Evolutionary conservation across 2,888 invertebrate species (phyloP), one percentile per base, ranked within the genome.

Genomic region (Drosophila vallismaia): DNA sequence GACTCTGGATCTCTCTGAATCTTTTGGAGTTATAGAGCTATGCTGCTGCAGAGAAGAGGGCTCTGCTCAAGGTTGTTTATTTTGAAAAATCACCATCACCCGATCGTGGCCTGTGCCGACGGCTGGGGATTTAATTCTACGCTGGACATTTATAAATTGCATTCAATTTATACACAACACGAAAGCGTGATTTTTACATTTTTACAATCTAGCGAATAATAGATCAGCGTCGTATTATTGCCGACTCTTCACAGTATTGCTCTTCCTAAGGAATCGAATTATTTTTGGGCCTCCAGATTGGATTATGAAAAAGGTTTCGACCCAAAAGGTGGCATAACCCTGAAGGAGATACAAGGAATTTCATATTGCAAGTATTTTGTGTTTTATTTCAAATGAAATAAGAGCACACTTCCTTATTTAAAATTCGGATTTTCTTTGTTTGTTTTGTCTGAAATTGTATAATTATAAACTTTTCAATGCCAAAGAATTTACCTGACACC

Each of bases 91-190:
- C 88, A 84, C 86, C 87, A 81, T 75, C 82, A 75, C 70, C 60
- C 63, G 66, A 68, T 85, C 77, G 80, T 83, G 86, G 76, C 74
- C 64, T 62, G 74, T 80, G 85, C 66, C 75, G 68, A 68, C 71
- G 82, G 76, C 62, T 77, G 87, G 82, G 77, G 86, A 88, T 88
- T 86, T 88, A 88, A 88, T 86, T 78, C 89, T 75, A 84, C 84
- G 81, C 88, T 86, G 84, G 90, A 89, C 89, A 90, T 89, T 90
- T 89, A 89, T 89, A 90, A 89, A 89, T 89, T 90, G 89, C 89
- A 89, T 89, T 90, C 89, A 89, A 89, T 89, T 89, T 90, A 89
- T 90, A 89, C 84, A 86, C 86, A 85, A 88, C 89, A 85, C 88
- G 87, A 88, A 88, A 87, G 87, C 88, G 87, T 77, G 86, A 86